Percentiles rank a stretch among this genome's conserved stretches.
These are phyloP conservation scores for Apis mellifera DNA, from an alignment of 1,140 invertebrate species.

Conservation along the genomic window Amel_HAv3.1 CM009945.2:5965001-5965500, in stretches of 20 bases:
- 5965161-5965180: background rate
- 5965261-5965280: too few relatives aligned
- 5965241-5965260: too few relatives aligned
- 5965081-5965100: background rate
- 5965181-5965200: background rate
- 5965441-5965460: background rate
- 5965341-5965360: too few relatives aligned
- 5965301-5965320: too few relatives aligned
- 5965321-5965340: too few relatives aligned
- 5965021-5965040: background rate
- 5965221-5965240: background rate
- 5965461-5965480: background rate
- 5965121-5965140: background rate
- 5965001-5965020: background rate
- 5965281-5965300: too few relatives aligned
- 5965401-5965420: background rate
- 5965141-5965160: background rate
- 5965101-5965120: background rate
- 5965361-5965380: constrained; percentile 4
- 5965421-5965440: too few relatives aligned
- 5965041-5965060: background rate
- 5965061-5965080: background rate
- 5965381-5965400: background rate
- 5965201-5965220: background rate
- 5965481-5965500: background rate